These are phyloP conservation scores for Microchirus variegatus DNA, from an alignment of 2,797 vertebrate species.

Conservation along the genomic window DNA sequence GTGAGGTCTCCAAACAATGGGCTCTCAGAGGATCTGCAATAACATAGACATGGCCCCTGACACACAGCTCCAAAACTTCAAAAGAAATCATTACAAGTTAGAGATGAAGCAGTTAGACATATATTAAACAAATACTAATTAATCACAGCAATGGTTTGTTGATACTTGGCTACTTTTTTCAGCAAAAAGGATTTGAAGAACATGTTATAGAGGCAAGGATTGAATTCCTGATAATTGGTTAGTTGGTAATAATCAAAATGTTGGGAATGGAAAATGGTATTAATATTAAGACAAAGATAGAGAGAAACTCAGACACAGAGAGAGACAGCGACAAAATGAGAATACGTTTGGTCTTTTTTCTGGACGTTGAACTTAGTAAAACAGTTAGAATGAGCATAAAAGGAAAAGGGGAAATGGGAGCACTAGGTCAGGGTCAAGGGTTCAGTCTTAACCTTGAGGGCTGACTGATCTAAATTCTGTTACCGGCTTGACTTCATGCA, in stretches of 20 bases:
- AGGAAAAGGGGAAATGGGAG: constrained; percentile 37
- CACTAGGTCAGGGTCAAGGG: constrained; percentile 69
- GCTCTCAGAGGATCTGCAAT: constrained; percentile 72
- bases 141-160: constrained; percentile 43
- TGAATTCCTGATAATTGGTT: neutral
- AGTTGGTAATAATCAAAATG: constrained; percentile 3
- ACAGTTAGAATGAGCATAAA: constrained; percentile 31
- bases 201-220: too few species aligned
- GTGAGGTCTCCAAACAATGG: constrained; percentile 76
- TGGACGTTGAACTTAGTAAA: constrained; percentile 25
- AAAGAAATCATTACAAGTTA: constrained; percentile 56
- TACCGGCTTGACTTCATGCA: constrained; percentile 64
- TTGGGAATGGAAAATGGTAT: constrained; percentile 2
- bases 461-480: constrained; percentile 61
- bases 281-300: neutral
- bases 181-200: too few species aligned
- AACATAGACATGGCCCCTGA: constrained; percentile 74
- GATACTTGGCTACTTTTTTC: neutral
- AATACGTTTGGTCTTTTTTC: constrained; percentile 42
- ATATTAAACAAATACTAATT: constrained; percentile 54
- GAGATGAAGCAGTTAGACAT: constrained; percentile 38
- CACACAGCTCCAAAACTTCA: constrained; percentile 61
- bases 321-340: constrained; percentile 34
- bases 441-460: constrained; percentile 70
- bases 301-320: constrained; percentile 1